Evolutionary conservation across 2,888 invertebrate species (phyloP).

Genomic region (Torymus auratus): DNA sequence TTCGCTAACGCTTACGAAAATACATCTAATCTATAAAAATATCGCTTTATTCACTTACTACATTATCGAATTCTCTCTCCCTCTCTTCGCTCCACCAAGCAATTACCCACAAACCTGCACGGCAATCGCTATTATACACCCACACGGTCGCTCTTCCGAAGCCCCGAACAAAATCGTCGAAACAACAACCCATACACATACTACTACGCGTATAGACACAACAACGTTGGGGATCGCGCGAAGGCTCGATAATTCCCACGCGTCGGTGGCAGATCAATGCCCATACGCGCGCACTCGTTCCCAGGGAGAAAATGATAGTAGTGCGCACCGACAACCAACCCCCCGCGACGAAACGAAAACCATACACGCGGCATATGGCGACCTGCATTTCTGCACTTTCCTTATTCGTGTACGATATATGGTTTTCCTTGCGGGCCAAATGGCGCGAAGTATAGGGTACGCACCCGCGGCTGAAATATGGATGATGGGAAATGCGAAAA

Average conservation of each 20-base stretch:
- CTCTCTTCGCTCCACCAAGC: background rate
- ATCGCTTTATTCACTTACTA: too few species aligned
- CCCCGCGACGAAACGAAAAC: constrained; percentile 31
- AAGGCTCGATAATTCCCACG: too few species aligned
- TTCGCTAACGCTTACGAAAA: too few species aligned
- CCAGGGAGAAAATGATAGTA: constrained; percentile 27
- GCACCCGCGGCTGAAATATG: too few species aligned
- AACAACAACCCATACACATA: background rate
- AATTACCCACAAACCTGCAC: too few species aligned
- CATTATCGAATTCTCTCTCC: too few species aligned
- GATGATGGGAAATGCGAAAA: constrained; percentile 29
- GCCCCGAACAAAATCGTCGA: constrained; percentile 12
- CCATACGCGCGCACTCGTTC: constrained; percentile 4
- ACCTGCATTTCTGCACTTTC: background rate
- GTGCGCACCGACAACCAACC: background rate
- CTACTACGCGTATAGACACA: too few species aligned
- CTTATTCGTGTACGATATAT: background rate
- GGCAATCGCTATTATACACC: too few species aligned
- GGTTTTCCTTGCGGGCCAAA: background rate
- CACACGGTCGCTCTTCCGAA: background rate
- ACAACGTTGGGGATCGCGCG: too few species aligned
- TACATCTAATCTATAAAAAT: too few species aligned
- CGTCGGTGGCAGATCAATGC: too few species aligned
- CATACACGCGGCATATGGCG: constrained; percentile 18
- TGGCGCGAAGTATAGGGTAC: too few species aligned